phyloP scores from a whole-genome alignment of 2,113 vertebrate genomes.

The Sturnira hondurensis region DNA sequence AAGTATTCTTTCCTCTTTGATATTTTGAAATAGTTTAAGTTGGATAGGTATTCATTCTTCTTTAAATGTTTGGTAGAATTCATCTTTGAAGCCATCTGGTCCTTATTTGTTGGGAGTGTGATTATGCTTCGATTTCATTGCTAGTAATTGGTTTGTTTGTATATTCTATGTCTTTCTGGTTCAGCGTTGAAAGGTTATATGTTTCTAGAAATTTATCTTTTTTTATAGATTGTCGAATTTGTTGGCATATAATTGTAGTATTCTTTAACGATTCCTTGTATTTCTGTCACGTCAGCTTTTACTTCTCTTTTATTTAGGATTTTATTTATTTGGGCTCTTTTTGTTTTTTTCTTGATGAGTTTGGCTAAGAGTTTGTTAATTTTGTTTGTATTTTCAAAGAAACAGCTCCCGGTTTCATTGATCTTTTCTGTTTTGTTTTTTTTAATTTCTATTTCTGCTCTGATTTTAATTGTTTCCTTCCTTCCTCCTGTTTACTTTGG shows the following conservation, averaged over 20 bases:
- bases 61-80: background rate
- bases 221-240: background rate
- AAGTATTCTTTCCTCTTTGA: background rate
- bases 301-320: background rate
- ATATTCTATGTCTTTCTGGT: background rate
- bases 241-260: background rate
- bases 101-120: background rate
- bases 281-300: background rate
- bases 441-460: background rate
- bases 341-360: background rate
- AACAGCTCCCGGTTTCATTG: background rate
- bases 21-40: background rate
- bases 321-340: background rate
- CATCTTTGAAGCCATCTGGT: background rate
- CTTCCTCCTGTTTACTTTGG: background rate
- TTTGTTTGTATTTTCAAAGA: background rate
- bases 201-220: background rate
- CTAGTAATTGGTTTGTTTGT: background rate
- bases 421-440: background rate
- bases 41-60: background rate
- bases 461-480: background rate
- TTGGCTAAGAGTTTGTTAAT: background rate
- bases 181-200: background rate
- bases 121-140: background rate
- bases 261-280: background rate